Evolutionary conservation across 2,113 vertebrate species (phyloP).

Genomic region (Caretta caretta): DNA sequence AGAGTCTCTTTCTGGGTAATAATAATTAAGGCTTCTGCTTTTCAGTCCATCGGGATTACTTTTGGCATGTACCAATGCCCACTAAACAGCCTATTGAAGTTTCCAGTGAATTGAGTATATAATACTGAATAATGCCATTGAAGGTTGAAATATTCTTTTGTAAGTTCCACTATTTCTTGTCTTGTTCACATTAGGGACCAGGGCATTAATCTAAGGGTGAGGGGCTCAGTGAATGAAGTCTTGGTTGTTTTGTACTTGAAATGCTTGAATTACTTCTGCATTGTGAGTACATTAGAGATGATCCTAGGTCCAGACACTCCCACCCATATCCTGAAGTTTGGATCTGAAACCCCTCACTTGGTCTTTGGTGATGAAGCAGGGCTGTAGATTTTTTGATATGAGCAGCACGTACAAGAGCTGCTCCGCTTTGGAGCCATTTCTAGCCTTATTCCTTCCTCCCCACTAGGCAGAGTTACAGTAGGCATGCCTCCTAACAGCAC

Average conservation of each 20-base stretch:
- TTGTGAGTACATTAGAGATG: accelerated
- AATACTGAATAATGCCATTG: background rate
- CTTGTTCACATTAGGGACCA: accelerated
- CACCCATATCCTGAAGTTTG: accelerated
- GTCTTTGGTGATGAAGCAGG: background rate
- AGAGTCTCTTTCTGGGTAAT: slow-evolving; percentile 31
- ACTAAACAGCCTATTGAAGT: background rate
- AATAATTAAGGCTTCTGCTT: slow-evolving; percentile 52
- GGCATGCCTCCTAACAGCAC: background rate
- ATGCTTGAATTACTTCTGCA: accelerated
- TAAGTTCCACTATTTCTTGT: background rate
- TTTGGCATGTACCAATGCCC: slow-evolving; percentile 20
- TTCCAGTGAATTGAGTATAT: background rate
- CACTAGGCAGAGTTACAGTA: background rate
- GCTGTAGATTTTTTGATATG: background rate
- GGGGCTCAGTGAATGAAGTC: background rate
- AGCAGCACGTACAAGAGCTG: background rate
- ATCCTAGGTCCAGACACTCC: background rate
- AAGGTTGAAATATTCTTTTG: background rate
- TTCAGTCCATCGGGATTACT: slow-evolving; percentile 33
- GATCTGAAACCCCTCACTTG: background rate
- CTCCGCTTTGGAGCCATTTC: background rate
- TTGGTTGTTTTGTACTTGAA: accelerated
- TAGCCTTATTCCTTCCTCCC: background rate
- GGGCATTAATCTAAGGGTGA: background rate